Conservation (phyloP, 2,888 invertebrate genomes). For the Leptinotarsa tumamoca region DNA sequence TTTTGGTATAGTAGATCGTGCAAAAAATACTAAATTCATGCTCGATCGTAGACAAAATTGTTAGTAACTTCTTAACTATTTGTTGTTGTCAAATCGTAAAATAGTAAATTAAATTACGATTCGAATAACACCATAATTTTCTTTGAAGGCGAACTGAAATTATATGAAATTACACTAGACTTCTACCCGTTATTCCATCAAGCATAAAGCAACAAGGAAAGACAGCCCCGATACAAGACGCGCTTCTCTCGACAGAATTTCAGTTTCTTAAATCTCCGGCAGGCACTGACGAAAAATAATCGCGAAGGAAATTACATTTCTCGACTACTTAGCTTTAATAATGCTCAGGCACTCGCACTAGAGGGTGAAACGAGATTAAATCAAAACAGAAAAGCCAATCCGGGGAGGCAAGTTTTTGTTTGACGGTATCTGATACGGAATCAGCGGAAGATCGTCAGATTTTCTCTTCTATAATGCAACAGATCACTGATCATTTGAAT, state of each 20-base stretch:
- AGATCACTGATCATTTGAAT: no score
- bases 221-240: not conserved
- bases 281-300: slow-evolving; percentile 32
- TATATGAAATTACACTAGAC: no score
- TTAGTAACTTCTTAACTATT: no score
- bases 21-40: no score
- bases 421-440: slow-evolving; percentile 3
- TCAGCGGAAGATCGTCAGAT: not conserved
- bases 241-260: slow-evolving; percentile 13
- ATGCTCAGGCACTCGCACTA: slow-evolving; percentile 22
- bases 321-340: slow-evolving; percentile 39
- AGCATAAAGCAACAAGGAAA: not conserved
- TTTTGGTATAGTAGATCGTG: no score
- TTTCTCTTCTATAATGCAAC: no score
- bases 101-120: no score
- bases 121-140: no score
- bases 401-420: not conserved
- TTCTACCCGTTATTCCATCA: not conserved
- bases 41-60: no score
- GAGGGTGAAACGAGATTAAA: slow-evolving; percentile 25
- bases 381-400: slow-evolving; percentile 23
- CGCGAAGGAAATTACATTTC: slow-evolving; percentile 41
- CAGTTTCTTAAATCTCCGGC: slow-evolving; percentile 21
- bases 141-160: no score
- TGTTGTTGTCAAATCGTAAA: no score